Conservation (phyloP, 1,140 invertebrate species). For the Hirudo medicinalis region DNA sequence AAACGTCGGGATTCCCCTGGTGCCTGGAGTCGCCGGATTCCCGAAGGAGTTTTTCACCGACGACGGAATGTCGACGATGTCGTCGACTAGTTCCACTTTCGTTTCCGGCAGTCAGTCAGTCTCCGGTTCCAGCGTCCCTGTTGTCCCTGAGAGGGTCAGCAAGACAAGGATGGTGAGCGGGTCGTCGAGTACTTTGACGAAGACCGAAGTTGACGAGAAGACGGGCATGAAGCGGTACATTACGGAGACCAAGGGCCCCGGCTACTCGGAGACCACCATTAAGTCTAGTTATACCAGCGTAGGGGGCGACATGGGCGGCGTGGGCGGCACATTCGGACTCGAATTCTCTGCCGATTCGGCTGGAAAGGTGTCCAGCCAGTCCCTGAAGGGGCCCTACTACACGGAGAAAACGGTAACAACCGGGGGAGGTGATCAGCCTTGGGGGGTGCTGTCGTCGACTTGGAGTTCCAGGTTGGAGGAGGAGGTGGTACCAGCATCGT, state of each 20-base stretch:
- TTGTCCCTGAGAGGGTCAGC: background rate
- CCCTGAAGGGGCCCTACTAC: background rate
- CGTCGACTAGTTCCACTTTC: too few species aligned
- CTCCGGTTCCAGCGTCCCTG: background rate
- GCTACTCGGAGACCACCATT: background rate
- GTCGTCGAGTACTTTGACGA: too few species aligned
- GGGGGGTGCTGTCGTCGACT: background rate
- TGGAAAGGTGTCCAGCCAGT: background rate
- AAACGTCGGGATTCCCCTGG: background rate
- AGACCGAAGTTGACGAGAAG: too few species aligned
- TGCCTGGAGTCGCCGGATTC: background rate
- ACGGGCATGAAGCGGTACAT: background rate
- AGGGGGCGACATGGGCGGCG: background rate
- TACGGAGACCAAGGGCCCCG: background rate
- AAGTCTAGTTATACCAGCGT: background rate
- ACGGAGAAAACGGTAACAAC: slow-evolving; percentile 10
- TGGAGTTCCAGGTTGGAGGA: too few species aligned
- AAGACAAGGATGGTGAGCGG: background rate
- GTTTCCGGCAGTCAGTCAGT: too few species aligned
- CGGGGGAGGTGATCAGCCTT: background rate
- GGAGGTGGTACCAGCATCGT: background rate
- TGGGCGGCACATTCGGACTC: background rate
- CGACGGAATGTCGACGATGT: too few species aligned
- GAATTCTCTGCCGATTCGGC: background rate
- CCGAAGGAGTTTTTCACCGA: background rate